Base-by-base conservation (phyloP, 2,888 invertebrate species). In the Diaprepes abbreviatus region DNA sequence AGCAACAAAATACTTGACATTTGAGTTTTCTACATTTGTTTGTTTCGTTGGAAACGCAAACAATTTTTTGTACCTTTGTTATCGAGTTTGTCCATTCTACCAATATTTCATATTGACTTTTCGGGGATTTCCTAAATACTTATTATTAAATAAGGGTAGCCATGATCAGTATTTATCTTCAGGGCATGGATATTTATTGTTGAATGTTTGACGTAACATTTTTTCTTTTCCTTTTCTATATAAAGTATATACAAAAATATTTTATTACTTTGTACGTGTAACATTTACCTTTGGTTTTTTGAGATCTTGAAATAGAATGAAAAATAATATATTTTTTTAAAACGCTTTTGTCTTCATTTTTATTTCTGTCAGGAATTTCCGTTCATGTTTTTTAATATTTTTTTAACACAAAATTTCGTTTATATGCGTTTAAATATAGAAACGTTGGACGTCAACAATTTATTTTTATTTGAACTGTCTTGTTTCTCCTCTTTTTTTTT, bases 1-100 rank as follows among this genome's bases (percentile, higher is more conserved):
- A n/a, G n/a, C 19, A 43, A 43, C 43, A 43, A 43, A 43, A 43
- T 43, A 21, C 43, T 43, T 19, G 21, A 43, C n/a, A 43, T 43
- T 43, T 43, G 43, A 43, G 43, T 21, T 21, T 21, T n/a, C 43
- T 3, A 43, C n/a, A 21, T 43, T 43, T 43, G 43, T 43, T 43
- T 43, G 10, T 21, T 43, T 43, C 43, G 43, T 43, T n/a, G 4
- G n/a, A 4, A 21, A 21, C 19, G 10, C 43, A 43, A 43, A 43
- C 21, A 43, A 43, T 21, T 43, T 19, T 21, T 19, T 43, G 9
- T 43, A 43, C 43, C 21, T 43, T 43, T 43, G 21, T 43, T 43
- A 43, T 43, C 10, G 43, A 43, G 14, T 43, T 43, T 43, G 21
- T 43, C 43, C 21, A 21, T 43, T 43, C 21, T 19, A 43, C 10